Base-by-base conservation (phyloP, 2,113 vertebrate genomes). In the Capra hircus region DNA sequence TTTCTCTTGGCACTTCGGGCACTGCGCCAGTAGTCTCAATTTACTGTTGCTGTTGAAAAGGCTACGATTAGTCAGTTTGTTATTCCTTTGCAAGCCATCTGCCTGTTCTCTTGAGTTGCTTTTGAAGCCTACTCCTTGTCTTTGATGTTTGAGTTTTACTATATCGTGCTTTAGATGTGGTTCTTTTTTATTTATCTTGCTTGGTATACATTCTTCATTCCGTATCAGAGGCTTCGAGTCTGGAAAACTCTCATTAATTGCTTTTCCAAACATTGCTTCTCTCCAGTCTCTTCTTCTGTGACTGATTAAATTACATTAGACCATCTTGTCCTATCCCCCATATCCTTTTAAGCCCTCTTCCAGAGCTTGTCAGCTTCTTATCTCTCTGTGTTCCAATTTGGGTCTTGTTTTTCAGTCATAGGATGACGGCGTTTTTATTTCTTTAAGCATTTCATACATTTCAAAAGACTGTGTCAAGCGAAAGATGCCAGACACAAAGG, bases 181-280 rank as follows among this genome's bases (percentile, higher is more conserved):
- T 85, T 62, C 52, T 74, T 81, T 60, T 84, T 28, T 52, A 13
- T 94, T 91, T 60, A 78, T 80, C 52, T 57, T 88, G 40, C 33
- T 91, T 88, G 84, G 50, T 91, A 88, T 55, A 48, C 19, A 80
- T 48, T 94, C 84, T 80, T 13, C 17, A 30, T 91, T 16, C 45
- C 71, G 57, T 21, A 85, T 86, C 36, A 92, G 23, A 95, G 36
- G 43, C 74, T 71, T 91, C 36, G 11, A 53, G 13, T 30, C 48
- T 88, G 43, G 6, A 62, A 96, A 96, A n/a, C 80, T 91, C 50
- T 93, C 78, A 85, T 17, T 71, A 60, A 88, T 93, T 89, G 33
- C n/a, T 93, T 84, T 82, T 55, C 33, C 28, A 78, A 88, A 77
- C 55, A 67, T 67, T 90, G 17, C 48, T 88, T 88, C 40, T 93